These are phyloP conservation scores for Poeciliopsis retropinna DNA, from an alignment of 2,113 vertebrate genomes.

Conservation along the genomic window DNA sequence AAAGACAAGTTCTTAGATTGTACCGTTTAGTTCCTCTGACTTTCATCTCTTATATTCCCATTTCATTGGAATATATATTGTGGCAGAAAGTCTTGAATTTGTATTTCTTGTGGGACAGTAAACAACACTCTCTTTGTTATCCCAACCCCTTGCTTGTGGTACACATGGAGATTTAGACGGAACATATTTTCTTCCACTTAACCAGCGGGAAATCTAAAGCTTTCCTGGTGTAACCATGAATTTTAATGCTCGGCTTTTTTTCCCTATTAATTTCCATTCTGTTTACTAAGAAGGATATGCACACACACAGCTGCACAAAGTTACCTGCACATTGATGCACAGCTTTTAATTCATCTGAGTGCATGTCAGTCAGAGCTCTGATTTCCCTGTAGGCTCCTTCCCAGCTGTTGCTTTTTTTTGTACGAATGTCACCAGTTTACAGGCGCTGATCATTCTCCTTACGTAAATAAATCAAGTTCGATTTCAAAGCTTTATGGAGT, in stretches of 20 bases:
- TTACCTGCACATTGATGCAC: conserved; percentile 19
- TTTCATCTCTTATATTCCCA: conserved; percentile 3
- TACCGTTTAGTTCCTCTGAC: conserved; percentile 2
- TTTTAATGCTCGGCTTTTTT: conserved; percentile 27
- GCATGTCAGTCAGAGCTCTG: conserved; percentile 33
- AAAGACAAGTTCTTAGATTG: no score
- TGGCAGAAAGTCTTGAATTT: conserved; percentile 35
- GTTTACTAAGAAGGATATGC: conserved; percentile 41
- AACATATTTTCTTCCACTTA: conserved; percentile 20
- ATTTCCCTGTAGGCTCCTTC: conserved; percentile 50
- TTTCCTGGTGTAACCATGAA: conserved; percentile 22
- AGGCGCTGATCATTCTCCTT: neutral
- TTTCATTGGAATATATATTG: conserved; percentile 44
- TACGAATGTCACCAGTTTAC: neutral
- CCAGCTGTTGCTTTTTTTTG: conserved; percentile 22
- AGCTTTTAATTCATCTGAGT: conserved; percentile 32
- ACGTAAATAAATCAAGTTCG: conserved; percentile 15
- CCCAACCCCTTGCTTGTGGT: conserved; percentile 18
- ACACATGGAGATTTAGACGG: conserved; percentile 10
- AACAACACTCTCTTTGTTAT: conserved; percentile 47
- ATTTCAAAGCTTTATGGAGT: conserved; percentile 3
- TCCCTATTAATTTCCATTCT: conserved; percentile 24
- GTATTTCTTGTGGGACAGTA: conserved; percentile 36
- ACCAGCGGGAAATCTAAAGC: conserved; percentile 40
- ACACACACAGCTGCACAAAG: neutral